Base-by-base conservation (phyloP, 2,113 vertebrate genomes). In the Serinus canaria region DNA sequence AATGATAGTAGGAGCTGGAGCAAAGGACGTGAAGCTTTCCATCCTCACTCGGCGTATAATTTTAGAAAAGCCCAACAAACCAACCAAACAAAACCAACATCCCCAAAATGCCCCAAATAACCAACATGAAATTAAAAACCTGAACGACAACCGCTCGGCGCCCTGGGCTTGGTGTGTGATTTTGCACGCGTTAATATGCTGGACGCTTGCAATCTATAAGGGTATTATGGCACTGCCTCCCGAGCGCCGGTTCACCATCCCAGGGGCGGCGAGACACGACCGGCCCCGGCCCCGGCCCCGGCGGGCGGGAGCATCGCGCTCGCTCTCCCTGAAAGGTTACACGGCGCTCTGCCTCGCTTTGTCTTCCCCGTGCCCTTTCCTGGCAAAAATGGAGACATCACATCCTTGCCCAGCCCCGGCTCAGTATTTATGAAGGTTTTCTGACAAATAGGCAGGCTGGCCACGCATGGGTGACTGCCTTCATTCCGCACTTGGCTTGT, bases 331-430 rank as follows among this genome's bases (percentile, higher is more conserved):
- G 97, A 97, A 98, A 98, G 98, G 98, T 98, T 97, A 98, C 96
- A 95, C 85, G 89, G 97, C 85, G 93, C 95, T 80, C 63, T 85
- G 97, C 95, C 97, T 98, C 98, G 96, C 97, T 98, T 98, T 98
- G 98, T 98, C 98, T 98, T 98, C 98, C 97, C 97, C 77, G 92
- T 98, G 98, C 98, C 98, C 98, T 98, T 98, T 98, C 98, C 97
- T 98, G 98, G 98, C 98, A 98, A 98, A 98, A 99, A 99, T 99
- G 98, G 99, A 99, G 99, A 99, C 98, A 98, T 99, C 99, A 99
- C 98, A 98, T 98, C 98, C 97, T 98, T 98, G 98, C 98, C 98
- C 98, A 96, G 97, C 96, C 97, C 96, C 95, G 90, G 98, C 98
- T 98, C 97, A 97, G 97, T 98, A 98, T 99, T 99, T 99, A 99